Percentiles rank a stretch among this genome's conserved stretches.
Conservation (phyloP, 1,140 invertebrate genomes). For the Eupristina koningsbergeri region DNA sequence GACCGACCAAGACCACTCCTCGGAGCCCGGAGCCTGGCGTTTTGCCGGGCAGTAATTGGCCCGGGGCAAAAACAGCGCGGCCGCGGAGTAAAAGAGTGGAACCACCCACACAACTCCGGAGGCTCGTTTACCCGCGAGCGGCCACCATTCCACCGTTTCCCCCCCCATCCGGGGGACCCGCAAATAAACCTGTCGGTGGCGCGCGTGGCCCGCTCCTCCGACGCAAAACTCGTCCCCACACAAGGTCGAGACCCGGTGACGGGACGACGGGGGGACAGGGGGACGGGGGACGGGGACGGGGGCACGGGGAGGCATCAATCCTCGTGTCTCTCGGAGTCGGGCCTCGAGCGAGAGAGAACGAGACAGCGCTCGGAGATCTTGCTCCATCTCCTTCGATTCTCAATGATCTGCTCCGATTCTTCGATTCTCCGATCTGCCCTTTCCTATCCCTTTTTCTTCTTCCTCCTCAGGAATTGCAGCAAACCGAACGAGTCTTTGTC, state of each 20-base stretch:
- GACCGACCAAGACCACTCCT: slow-evolving; percentile 67
- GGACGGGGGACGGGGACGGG: no score
- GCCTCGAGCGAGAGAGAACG: not conserved
- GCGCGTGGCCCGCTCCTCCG: slow-evolving; percentile 14
- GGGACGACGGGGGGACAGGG: slow-evolving; percentile 31
- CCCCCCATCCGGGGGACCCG: slow-evolving; percentile 31
- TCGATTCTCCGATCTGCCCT: not conserved
- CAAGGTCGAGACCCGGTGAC: no score
- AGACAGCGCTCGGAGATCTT: not conserved
- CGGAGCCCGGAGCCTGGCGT: slow-evolving; percentile 56
- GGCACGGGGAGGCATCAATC: slow-evolving; percentile 54
- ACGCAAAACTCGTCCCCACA: slow-evolving; percentile 64
- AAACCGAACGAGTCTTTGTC: not conserved
- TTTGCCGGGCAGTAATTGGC: slow-evolving; percentile 66
- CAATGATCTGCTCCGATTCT: slow-evolving; percentile 22
- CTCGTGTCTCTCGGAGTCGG: slow-evolving; percentile 41
- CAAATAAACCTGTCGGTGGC: slow-evolving; percentile 59
- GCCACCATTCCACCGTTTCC: not conserved
- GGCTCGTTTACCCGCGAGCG: slow-evolving; percentile 28
- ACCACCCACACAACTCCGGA: slow-evolving; percentile 45
- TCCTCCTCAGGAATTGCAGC: not conserved
- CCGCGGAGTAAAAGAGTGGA: not conserved
- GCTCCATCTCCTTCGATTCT: slow-evolving; percentile 41
- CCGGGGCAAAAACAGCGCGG: slow-evolving; percentile 43
- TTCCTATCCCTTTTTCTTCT: not conserved